Conservation (phyloP, 2,888 invertebrate species). For the Phortica magna region DNA sequence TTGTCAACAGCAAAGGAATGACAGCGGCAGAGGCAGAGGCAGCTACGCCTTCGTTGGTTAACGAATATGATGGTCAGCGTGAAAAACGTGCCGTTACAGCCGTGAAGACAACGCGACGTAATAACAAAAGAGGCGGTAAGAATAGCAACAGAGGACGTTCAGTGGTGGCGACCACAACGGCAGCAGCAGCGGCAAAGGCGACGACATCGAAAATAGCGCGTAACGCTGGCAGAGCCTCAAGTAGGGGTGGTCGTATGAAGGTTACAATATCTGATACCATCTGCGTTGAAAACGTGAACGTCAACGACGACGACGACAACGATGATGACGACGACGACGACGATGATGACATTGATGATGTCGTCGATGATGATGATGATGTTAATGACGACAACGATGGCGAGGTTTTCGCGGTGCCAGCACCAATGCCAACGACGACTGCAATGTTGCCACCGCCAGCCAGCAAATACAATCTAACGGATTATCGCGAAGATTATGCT, state of each 20-base stretch:
- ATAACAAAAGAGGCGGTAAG: slow-evolving; percentile 20
- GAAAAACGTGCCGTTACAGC: not conserved
- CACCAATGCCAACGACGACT: not conserved
- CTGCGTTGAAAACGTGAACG: not conserved
- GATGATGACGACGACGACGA: not conserved
- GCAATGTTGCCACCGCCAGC: not conserved
- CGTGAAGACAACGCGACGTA: slow-evolving; percentile 18
- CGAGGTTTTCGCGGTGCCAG: not conserved
- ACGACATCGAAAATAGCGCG: slow-evolving; percentile 16
- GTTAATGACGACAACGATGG: not conserved
- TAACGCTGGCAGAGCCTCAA: not conserved
- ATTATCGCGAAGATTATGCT: not conserved
- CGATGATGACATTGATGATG: not conserved
- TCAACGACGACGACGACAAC: not conserved
- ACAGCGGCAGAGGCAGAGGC: not conserved
- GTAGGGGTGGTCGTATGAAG: not conserved
- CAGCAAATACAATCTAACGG: not conserved
- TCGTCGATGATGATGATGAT: not conserved
- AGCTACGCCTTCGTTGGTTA: not conserved
- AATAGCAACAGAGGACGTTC: slow-evolving; percentile 17
- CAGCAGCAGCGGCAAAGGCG: slow-evolving; percentile 10
- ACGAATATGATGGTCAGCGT: slow-evolving; percentile 29
- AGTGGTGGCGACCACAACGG: slow-evolving; percentile 34
- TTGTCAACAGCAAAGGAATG: not conserved
- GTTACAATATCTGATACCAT: not conserved